Evolutionary conservation across 2,797 vertebrate genomes (phyloP), one percentile per base, ranked within the genome.

Genomic region (Sebastes taczanowskii): DNA sequence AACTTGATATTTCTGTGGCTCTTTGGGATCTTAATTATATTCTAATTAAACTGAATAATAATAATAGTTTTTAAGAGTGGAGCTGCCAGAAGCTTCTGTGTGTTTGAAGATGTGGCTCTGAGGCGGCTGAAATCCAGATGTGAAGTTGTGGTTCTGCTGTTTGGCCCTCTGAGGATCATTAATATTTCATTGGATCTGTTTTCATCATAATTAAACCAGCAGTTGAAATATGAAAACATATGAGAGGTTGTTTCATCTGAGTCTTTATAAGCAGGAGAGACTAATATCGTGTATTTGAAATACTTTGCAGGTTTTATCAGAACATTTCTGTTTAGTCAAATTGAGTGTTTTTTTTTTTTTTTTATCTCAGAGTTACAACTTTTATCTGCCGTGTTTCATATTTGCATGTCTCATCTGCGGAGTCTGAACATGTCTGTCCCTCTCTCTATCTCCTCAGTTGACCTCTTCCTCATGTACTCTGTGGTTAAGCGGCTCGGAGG

Each of bases 401-500:
- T 87, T 77, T 85, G 72, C 58, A 69, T 62, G 27, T 71, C 53
- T 63, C 7, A 4, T 30, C n/a, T 64, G 53, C 46, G 25, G 66
- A 14, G 20, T 65, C 34, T 18, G 1, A 53, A 42, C 35, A 4
- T 11, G 60, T 56, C 38, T 11, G 0, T 52, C 53, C 49, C 23
- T 69, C 11, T 85, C 25, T 32, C 30, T 29, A 0, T 84, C 11
- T 85, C 82, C 78, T 38, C 94, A 97, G 96, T 97, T 35, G 94
- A 97, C 89, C 96, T 97, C 64, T 97, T 96, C 92, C 93, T 95
- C 81, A 94, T 97, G 94, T 96, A 94, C 83, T 95, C 96, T 0
- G 91, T 95, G 78, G 96, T 96, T n/a, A 95, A 94, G 73, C 91
- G 91, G 46, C 94, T 96, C 2, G 96, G 96, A 5, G 96, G 96